Evolutionary conservation across 2,888 invertebrate species (phyloP).

Genomic region (Malthinus flaveolus): DNA sequence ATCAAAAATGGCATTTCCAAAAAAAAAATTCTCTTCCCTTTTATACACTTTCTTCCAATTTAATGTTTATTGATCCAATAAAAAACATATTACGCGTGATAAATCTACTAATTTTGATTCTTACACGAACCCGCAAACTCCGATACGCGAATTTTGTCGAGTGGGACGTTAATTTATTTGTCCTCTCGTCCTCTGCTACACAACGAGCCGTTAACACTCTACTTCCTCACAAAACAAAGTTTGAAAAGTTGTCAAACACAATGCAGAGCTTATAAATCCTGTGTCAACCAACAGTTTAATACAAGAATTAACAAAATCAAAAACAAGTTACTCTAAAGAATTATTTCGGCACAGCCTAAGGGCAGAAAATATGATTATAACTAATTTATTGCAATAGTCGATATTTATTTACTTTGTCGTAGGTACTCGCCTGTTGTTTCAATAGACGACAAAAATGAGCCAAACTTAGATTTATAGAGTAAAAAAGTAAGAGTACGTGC

Average conservation of each 20-base stretch:
- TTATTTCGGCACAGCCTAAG: no score
- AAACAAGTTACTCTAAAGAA: no score
- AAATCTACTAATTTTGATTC: constrained; percentile 7
- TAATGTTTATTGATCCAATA: neutral
- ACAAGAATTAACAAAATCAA: no score
- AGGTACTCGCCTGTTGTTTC: no score
- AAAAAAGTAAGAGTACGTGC: no score
- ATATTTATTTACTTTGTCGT: no score
- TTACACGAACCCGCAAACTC: constrained; percentile 18
- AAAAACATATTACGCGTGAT: neutral
- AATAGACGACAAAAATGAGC: no score
- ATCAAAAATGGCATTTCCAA: neutral
- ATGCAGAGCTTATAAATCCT: constrained; percentile 26
- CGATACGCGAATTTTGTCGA: constrained; percentile 21
- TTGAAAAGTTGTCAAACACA: constrained; percentile 32
- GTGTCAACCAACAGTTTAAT: constrained; percentile 2
- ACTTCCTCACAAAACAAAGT: constrained; percentile 28
- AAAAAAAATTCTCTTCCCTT: neutral
- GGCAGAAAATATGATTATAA: no score
- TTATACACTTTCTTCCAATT: no score
- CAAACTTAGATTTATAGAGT: no score
- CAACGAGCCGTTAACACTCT: constrained; percentile 27
- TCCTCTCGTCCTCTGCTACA: constrained; percentile 17
- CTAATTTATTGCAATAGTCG: no score
- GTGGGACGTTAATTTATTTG: constrained; percentile 30